Evolutionary conservation across 2,113 vertebrate species (phyloP), one percentile per base, ranked within the genome.

Genomic region (Tinamus guttatus): DNA sequence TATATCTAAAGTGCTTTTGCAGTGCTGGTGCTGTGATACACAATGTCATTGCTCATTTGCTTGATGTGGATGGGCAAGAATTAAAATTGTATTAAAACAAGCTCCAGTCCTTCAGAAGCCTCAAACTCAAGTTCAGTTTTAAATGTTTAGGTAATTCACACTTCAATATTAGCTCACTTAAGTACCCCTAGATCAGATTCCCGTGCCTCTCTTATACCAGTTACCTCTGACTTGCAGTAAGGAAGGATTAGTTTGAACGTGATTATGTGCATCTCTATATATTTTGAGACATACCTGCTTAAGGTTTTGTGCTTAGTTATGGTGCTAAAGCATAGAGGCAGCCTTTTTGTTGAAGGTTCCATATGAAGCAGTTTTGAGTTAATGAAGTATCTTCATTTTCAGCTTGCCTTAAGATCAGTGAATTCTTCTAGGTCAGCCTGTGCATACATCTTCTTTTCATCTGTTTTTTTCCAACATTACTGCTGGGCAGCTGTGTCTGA

Each of bases 381-480:
- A 34, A 87, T 67, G 41, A 71, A 56, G 86, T 40, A 43, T 62
- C 89, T 95, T 5, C 47, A 11, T 76, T 93, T 91, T 38, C 94
- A 99, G 99, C 97, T 99, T 98, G 98, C 98, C 15, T 76, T 99
- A 58, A 98, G 99, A 88, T 97, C 98, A 52, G 98, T 99, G 94
- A 99, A 99, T 95, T 97, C 98, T 41, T 97, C 98, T 71, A 98
- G 98, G 47, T 99, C 99, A 54, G 99, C 98, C 2, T 99, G 99
- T 38, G 98, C 97, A 3, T 99, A 94, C 43, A 96, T 99, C 91
- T 97, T 99, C 94, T 99, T 99, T 97, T 98, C 98, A 1, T 96
- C 98, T 19, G 67, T 98, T 84, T 99, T 99, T 97, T 99, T 99
- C 94, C 98, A 99, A 77, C 95, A 96, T 62, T 99, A 99, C 97